Evolutionary conservation across 2,888 invertebrate species (phyloP), one percentile per base, ranked within the genome.

Genomic region (Tiliacea citrago): DNA sequence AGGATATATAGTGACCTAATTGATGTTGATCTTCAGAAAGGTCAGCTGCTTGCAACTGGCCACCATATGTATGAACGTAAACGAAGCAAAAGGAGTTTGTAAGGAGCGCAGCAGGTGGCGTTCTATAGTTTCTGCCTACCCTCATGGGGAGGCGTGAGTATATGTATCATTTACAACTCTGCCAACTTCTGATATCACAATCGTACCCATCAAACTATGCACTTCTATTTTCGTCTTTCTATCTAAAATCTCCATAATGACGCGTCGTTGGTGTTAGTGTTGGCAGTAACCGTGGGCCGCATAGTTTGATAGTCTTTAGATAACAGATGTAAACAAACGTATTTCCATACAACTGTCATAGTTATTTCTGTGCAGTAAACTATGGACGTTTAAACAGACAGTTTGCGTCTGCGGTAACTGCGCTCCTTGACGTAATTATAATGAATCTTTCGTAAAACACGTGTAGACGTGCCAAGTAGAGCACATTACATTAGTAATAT

Each of bases 371-470:
- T 69, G 53, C 16, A 53, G 53, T 74, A 69, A 66, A 74, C 74
- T 62, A 65, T 71, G 57, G 68, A 77, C 53, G 63, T 62, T 10
- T 39, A 42, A 29, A 75, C 70, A 68, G 63, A 65, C 35, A 42
- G 81, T 80, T 84, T 84, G 68, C 84, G 73, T 77, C 55, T 68
- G 63, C 69, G 53, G 68, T 75, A 86, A 89, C 82, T 88, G 82
- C 75, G 69, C 61, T 82, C 73, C 73, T 78, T 82, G 81, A 73
- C 81, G 81, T 81, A 70, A 81, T 81, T 75, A 79, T 84, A 87
- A 90, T 90, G 86, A 90, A 90, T 90, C 88, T 90, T 89, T 85
- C 82, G 86, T 86, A 88, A 89, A 88, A 86, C 78, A 73, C 69
- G 81, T 73, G 73, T 86, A 81, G 82, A 83, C 81, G 85, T 90